Percentiles rank a stretch among this genome's conserved stretches.
phyloP scores from a whole-genome alignment of 2,113 vertebrate species.

The Alexandromys fortis region DNA sequence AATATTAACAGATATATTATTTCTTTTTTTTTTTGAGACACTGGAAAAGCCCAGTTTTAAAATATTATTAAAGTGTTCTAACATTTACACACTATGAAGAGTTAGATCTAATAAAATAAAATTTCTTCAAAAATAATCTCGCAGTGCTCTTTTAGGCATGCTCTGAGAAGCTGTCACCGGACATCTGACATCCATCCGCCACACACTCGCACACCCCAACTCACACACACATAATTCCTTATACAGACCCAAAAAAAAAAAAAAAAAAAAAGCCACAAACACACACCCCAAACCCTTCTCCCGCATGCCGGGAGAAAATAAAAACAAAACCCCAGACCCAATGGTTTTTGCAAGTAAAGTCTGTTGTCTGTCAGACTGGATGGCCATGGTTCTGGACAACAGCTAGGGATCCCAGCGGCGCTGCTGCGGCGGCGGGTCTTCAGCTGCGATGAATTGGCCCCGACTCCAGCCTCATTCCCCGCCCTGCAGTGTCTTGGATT shows the following conservation, averaged over 20 bases:
- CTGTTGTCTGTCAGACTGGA: conserved; percentile 71
- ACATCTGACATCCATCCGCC: conserved; percentile 76
- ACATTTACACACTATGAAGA: conserved; percentile 98
- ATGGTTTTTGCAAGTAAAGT: conserved; percentile 80
- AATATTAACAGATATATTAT: conserved; percentile 96
- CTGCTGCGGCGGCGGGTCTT: conserved; percentile 82
- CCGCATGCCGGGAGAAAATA: conserved; percentile 68
- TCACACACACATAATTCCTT: conserved; percentile 80
- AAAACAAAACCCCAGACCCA: conserved; percentile 72
- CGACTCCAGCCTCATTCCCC: conserved; percentile 88
- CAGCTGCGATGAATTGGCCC: conserved; percentile 86
- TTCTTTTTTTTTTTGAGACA: conserved; percentile 92
- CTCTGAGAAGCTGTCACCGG: conserved; percentile 87
- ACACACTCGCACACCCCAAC: conserved; percentile 83
- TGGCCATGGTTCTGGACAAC: conserved; percentile 57
- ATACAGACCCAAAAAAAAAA: conserved; percentile 75
- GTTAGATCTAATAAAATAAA: conserved; percentile 99
- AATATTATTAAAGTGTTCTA: conserved; percentile 97
- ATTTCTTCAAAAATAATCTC: conserved; percentile 99
- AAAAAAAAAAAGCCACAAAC: conserved; percentile 62
- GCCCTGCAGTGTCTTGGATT: conserved; percentile 71
- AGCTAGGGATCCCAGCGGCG: conserved; percentile 74
- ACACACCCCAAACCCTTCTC: conserved; percentile 50
- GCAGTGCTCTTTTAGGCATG: conserved; percentile 97
- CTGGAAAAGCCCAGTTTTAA: conserved; percentile 92